Base-by-base conservation (phyloP, 2,113 vertebrate species). In the Pterocles burchelli region DNA sequence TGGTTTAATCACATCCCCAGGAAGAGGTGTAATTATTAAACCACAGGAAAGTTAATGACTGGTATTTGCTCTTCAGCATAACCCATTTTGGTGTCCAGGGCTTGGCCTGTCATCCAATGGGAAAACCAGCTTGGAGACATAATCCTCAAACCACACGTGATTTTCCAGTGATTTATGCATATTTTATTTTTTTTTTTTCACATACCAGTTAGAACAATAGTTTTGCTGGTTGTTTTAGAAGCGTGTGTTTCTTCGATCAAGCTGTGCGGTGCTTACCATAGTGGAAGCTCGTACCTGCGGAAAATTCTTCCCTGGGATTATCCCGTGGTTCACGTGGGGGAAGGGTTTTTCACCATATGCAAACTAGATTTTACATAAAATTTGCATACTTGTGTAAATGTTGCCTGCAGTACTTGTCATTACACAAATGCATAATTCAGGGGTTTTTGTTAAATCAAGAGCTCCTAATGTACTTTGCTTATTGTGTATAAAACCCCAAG, bases 21-120 rank as follows among this genome's bases (percentile, higher is more conserved):
- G 96, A 98, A 97, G 95, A 97, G 83, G 91, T 93, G 83, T 96
- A 97, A 98, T 97, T 98, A 97, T 98, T 97, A 98, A 98, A 96
- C 96, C 97, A 96, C 97, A 96, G 97, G 95, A 96, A 98, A 97
- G 93, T 97, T 98, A 97, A 97, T 96, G 90, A 96, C 89, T 97
- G 94, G 76, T 96, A 89, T 97, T 98, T 96, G 94, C 93, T 97
- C 80, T 84, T 82, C 91, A 94, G 36, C 78, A 65, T 91, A 96
- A 95, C 83, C 95, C 92, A 90, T 97, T 97, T 97, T 55, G 85
- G 96, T 97, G 97, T 97, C 94, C 95, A 26, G 92, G 96, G 88
- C 96, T 97, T 98, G 97, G 97, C 89, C 70, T 93, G 74, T 85
- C 67, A 85, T 87, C 96, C 93, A 81, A 66, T 92, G 92, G 90